Base-by-base conservation (phyloP, 2,113 vertebrate species). In the Chascanopsetta lugubris region DNA sequence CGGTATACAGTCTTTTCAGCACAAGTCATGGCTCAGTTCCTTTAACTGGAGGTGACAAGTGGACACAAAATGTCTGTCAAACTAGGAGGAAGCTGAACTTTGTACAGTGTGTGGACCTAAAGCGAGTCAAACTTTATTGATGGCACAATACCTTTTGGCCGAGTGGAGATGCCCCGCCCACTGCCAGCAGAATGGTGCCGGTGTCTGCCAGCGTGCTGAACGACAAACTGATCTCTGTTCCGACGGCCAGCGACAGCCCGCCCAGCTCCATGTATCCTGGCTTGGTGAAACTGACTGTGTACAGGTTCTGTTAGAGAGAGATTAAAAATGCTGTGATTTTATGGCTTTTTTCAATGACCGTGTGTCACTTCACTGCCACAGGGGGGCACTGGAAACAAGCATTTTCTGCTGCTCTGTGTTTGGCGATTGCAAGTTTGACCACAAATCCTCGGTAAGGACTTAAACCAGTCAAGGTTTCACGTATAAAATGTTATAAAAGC, bases 141-240 rank as follows among this genome's bases (percentile, higher is more conserved):
- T 84, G 0, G 82, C 54, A 5, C 0, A 5, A 2, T 32, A 90
- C 89, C 89, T 84, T 67, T 17, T 53, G 78, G 60, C 13, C 18
- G 34, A 29, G 4, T 3, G 76, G 36, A 20, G 71, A 53, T 4
- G 72, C 40, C 50, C 85, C 93, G 86, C 77, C 93, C 88, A 61
- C 94, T 88, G 82, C 96, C 93, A 98, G 86, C 42, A 99, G 87
- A 21, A 99, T 95, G 83, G 94, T 91, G 3, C 97, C 97, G 8
- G 93, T 96, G 49, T 97, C 94, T 1, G 90, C 94, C 80, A 88
- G 91, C 7, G 97, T 99, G 90, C 95, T 98, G 91, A 99, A 99
- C 13, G 97, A 99, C 72, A 99, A 89, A 42, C 95, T 97, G 90
- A 99, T 95, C 91, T 98, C 97, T 3, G 95, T 96, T 61, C 90